A percentile compares a stretch with the other conserved stretches of the same genome.
Evolutionary conservation across 2,113 vertebrate genomes (phyloP).

Genomic region (Neoarius graeffei): DNA sequence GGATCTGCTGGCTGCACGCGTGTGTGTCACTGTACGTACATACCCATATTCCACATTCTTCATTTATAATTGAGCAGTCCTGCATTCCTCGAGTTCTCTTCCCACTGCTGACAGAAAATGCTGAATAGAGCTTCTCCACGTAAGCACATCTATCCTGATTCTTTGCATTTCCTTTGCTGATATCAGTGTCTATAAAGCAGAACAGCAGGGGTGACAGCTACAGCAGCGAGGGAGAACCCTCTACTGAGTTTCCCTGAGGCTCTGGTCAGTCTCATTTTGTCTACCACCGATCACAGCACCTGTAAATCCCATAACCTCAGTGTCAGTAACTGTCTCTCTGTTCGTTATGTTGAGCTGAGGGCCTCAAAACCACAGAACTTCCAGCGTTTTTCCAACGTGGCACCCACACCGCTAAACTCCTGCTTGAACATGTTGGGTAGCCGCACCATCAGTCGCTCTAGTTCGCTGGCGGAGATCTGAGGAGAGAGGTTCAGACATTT

Average conservation of each 20-base stretch:
- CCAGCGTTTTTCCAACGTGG: slow-evolving; percentile 95
- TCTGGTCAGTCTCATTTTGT: slow-evolving; percentile 34
- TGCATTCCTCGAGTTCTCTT: slow-evolving; percentile 41
- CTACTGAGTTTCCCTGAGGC: slow-evolving; percentile 28
- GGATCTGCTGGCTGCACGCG: slow-evolving; percentile 24
- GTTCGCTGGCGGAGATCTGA: slow-evolving; percentile 88
- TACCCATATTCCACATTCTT: slow-evolving; percentile 27
- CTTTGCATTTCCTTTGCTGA: slow-evolving; percentile 11
- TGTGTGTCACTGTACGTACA: slow-evolving; percentile 27
- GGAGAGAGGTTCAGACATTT: not conserved
- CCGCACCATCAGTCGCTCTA: slow-evolving; percentile 88
- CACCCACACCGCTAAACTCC: slow-evolving; percentile 94
- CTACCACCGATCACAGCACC: slow-evolving; percentile 8
- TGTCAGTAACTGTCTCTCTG: slow-evolving; percentile 37
- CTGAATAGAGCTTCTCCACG: slow-evolving; percentile 72
- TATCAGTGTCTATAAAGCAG: slow-evolving; percentile 35
- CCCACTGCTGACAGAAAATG: slow-evolving; percentile 41
- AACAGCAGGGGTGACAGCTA: slow-evolving; percentile 25
- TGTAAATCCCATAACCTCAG: slow-evolving; percentile 19
- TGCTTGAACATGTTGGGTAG: slow-evolving; percentile 92
- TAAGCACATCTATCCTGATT: slow-evolving; percentile 75
- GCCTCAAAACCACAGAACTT: slow-evolving; percentile 95
- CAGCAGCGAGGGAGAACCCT: slow-evolving; percentile 19
- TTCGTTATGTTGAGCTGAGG: slow-evolving; percentile 82
- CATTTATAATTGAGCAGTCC: slow-evolving; percentile 33